Evolutionary conservation across 2,113 vertebrate genomes (phyloP).

Genomic region (Orthonyx spaldingii): DNA sequence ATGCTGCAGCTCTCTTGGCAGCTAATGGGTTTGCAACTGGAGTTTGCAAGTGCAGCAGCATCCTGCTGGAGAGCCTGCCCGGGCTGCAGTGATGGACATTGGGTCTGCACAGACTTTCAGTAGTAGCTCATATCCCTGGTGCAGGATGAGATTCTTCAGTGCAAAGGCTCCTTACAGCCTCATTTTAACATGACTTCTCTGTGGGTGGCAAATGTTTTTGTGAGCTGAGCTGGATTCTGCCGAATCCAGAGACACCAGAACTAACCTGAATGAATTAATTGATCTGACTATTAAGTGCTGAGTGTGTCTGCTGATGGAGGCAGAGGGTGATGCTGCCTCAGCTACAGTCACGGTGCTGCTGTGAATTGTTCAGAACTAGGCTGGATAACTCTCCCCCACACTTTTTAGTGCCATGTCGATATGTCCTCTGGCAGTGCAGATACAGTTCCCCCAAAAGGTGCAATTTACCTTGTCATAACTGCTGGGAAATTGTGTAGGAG

Average conservation of each 20-base stretch:
- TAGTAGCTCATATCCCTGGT: not conserved
- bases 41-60: not conserved
- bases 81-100: not conserved
- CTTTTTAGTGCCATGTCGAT: not conserved
- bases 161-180: not conserved
- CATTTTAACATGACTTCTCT: not conserved
- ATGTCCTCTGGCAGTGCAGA: not conserved
- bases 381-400: not conserved
- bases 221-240: not conserved
- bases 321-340: not conserved
- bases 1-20: not conserved
- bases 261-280: not conserved
- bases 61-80: not conserved
- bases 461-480: not conserved
- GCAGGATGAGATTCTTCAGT: not conserved
- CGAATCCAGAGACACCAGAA: not conserved
- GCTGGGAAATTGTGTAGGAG: not conserved
- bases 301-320: not conserved
- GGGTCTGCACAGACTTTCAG: not conserved
- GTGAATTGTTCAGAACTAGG: not conserved
- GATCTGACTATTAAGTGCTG: not conserved
- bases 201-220: not conserved
- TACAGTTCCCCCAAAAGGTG: not conserved
- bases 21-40: not conserved
- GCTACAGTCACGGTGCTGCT: not conserved